Conservation (phyloP, 2,888 invertebrate species). For the Anoplius nigerrimus region DNA sequence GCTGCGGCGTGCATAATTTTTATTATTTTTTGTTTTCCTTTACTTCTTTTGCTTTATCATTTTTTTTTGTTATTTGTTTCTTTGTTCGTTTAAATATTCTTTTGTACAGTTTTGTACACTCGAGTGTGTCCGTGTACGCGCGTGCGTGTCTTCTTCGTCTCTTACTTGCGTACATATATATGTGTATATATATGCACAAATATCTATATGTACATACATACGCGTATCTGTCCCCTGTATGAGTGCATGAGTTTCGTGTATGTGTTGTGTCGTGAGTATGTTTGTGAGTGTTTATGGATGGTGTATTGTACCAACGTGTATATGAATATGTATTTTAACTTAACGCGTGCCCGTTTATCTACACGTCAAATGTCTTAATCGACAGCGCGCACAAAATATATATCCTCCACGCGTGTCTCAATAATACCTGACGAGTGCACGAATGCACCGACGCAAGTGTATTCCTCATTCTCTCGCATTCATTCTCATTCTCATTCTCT, state of each 20-base stretch:
- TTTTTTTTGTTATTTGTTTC: constrained; percentile 53
- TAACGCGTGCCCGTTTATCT: constrained; percentile 5
- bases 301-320: background rate
- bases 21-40: constrained; percentile 64
- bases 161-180: constrained; percentile 15
- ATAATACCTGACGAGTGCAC: background rate
- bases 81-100: constrained; percentile 56
- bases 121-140: constrained; percentile 57
- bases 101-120: constrained; percentile 71
- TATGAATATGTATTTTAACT: background rate
- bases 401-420: constrained; percentile 12
- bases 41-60: constrained; percentile 65
- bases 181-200: constrained; percentile 4
- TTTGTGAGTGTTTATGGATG: constrained; percentile 7
- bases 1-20: constrained; percentile 68
- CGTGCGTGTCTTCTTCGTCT: constrained; percentile 53
- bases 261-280: background rate
- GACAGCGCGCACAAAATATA: constrained; percentile 29
- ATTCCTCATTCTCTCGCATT: too few relatives aligned
- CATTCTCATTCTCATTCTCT: background rate
- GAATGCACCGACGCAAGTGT: too few relatives aligned
- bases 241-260: background rate
- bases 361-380: constrained; percentile 12
- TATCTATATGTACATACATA: background rate
- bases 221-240: background rate